phyloP scores from a whole-genome alignment of 2,888 invertebrate species.

The Noctua pronuba region DNA sequence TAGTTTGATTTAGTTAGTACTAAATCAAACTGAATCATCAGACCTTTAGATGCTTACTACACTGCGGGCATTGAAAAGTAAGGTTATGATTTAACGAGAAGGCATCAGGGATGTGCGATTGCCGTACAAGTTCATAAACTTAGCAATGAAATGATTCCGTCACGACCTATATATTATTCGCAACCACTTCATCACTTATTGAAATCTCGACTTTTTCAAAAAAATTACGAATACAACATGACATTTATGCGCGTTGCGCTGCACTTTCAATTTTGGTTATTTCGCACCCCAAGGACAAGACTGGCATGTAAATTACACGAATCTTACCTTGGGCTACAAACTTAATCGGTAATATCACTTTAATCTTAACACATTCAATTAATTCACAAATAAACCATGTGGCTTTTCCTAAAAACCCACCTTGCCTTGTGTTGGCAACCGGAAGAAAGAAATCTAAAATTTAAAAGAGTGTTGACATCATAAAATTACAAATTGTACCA shows the following conservation, averaged over 20 bases:
- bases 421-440: slow-evolving; percentile 88
- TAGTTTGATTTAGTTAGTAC: background rate
- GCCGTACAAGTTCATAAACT: background rate
- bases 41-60: slow-evolving; percentile 18
- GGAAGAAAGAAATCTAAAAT: slow-evolving; percentile 83
- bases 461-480: slow-evolving; percentile 61
- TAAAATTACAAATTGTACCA: slow-evolving; percentile 46
- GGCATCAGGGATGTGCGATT: background rate
- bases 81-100: slow-evolving; percentile 65
- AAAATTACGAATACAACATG: slow-evolving; percentile 34
- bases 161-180: background rate
- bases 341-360: slow-evolving; percentile 56
- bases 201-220: background rate
- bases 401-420: slow-evolving; percentile 81
- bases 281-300: slow-evolving; percentile 34
- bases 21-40: no score
- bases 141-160: background rate
- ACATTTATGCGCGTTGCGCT: slow-evolving; percentile 62
- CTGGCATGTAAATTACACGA: slow-evolving; percentile 4
- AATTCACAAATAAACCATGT: slow-evolving; percentile 83
- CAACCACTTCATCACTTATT: slow-evolving; percentile 10
- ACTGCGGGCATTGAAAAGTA: slow-evolving; percentile 56
- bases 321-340: slow-evolving; percentile 70
- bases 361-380: slow-evolving; percentile 43
- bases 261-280: slow-evolving; percentile 36